Base-by-base conservation (phyloP, 2,113 vertebrate genomes). In the Ranitomeya imitator region DNA sequence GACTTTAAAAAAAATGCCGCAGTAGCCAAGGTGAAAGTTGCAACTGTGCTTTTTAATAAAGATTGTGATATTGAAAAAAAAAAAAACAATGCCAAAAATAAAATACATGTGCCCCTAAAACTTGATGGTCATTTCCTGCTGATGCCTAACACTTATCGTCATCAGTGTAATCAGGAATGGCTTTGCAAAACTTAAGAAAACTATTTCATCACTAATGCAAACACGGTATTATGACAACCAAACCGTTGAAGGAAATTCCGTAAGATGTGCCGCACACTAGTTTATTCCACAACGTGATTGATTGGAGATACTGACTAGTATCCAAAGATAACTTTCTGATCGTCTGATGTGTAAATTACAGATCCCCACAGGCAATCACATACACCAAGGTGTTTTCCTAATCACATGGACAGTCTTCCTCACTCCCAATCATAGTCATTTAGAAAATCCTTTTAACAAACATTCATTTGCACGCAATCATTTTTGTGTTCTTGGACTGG, bases 241-340 rank as follows among this genome's bases (percentile, higher is more conserved):
- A 16, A 23, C 4, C 23, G 61, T 6, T 18, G 79, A n/a, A 60
- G 79, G 79, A 45, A 18, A 37, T 45, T 18, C 79, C 31, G 19
- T 9, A 37, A 6, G 8, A 14, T 69, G 71, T 79, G 21, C 78
- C 7, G 11, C 31, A 26, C 23, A 5, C n/a, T 4, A 12, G 37
- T 55, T 21, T 67, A 86, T 88, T n/a, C 83, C 90, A 82, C 87
- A 84, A 85, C 65, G 89, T 89, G 87, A 4, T 84, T 92, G 92
- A 93, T 91, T 93, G 82, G 87, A 81, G 90, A 87, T 91, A 93
- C 76, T 93, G 92, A 94, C 93, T 90, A 85, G 90, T 89, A 83
- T 92, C 93, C 93, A 94, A 94, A 93, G 90, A 93, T 90, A 94
- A 93, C 93, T 93, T 93, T 71, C 88, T 93, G 90, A 91, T 88